Conservation (phyloP, 1,140 invertebrate species). For the Drosophila bocqueti region DNA sequence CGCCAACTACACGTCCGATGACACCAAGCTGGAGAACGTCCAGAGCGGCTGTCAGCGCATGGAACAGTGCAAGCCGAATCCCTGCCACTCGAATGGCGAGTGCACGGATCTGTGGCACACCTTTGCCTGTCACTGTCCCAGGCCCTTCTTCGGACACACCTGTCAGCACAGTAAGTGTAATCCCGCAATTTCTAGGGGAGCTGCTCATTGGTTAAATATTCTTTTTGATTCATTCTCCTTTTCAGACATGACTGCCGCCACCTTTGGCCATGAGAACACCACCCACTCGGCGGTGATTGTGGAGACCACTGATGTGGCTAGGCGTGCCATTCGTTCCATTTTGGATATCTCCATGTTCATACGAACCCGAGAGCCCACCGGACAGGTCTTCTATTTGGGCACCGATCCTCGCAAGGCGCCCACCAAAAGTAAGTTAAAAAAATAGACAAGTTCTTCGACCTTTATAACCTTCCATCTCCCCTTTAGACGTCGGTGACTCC, state of each 20-base stretch:
- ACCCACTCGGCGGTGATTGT: slow-evolving; percentile 91
- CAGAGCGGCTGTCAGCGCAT: slow-evolving; percentile 91
- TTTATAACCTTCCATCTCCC: too few species aligned
- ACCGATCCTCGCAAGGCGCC: slow-evolving; percentile 86
- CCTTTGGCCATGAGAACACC: slow-evolving; percentile 94
- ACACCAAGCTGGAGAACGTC: slow-evolving; percentile 86
- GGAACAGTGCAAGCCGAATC: slow-evolving; percentile 93
- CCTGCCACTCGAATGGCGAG: slow-evolving; percentile 93
- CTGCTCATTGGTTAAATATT: accelerated
- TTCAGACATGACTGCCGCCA: slow-evolving; percentile 93
- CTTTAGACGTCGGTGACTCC: slow-evolving; percentile 85
- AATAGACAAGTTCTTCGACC: background rate
- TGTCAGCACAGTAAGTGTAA: slow-evolving; percentile 93
- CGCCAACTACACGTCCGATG: slow-evolving; percentile 45
- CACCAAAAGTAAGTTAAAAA: slow-evolving; percentile 62
- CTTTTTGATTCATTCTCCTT: background rate
- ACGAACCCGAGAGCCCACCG: slow-evolving; percentile 92
- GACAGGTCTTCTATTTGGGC: slow-evolving; percentile 96
- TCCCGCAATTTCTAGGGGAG: background rate
- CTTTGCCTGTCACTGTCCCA: slow-evolving; percentile 93
- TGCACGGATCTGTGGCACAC: slow-evolving; percentile 95
- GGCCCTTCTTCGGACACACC: slow-evolving; percentile 93
- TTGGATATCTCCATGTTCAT: slow-evolving; percentile 97
- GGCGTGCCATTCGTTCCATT: slow-evolving; percentile 90
- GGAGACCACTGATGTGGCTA: slow-evolving; percentile 88